Base-by-base conservation (phyloP, 2,113 vertebrate species). In the Reinhardtius hippoglossoides region DNA sequence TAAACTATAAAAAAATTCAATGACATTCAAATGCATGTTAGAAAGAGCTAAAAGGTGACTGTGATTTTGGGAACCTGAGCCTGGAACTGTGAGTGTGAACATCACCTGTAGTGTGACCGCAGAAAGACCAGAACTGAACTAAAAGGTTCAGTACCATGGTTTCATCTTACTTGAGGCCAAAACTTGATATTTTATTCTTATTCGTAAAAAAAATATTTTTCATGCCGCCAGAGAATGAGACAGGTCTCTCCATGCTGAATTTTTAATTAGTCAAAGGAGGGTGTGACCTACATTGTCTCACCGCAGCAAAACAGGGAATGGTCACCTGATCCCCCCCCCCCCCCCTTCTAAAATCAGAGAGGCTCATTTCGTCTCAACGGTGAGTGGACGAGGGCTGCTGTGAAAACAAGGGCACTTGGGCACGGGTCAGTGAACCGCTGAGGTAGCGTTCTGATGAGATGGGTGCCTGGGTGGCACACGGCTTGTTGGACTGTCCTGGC, bases 221-320 rank as follows among this genome's bases (percentile, higher is more conserved):
- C 56, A 73, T 46, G 55, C 26, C 21, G 63, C 20, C 0, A 5
- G 35, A 74, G 64, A 81, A 40, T 54, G 67, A 81, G 83, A 73
- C 82, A 81, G 82, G 71, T 88, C 63, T 82, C 71, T 82, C 77
- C 81, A 85, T 89, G 44, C 73, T 90, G 84, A 78, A 86, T 85
- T 62, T 90, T 89, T 87, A 84, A 92, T 88, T 72, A 52, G 75
- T 81, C 76, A 73, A 79, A 88, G 79, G 74, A 86, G 74, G 76
- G 78, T 86, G 78, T 82, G 89, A 91, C 89, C 87, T 88, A 91
- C 80, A 91, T 90, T 64, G 67, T 85, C 24, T 82, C 65, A 42
- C 55, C 20, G 24, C 76, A 70, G 75, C 40, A 68, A 77, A 24
- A 65, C 46, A 55, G 71, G 65, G 66, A 87, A 61, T 63, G 77